Percentiles rank a stretch among this genome's conserved stretches.
These are phyloP conservation scores for Leucophenga montana DNA, from an alignment of 2,888 invertebrate species.

Conservation along the genomic window DNA sequence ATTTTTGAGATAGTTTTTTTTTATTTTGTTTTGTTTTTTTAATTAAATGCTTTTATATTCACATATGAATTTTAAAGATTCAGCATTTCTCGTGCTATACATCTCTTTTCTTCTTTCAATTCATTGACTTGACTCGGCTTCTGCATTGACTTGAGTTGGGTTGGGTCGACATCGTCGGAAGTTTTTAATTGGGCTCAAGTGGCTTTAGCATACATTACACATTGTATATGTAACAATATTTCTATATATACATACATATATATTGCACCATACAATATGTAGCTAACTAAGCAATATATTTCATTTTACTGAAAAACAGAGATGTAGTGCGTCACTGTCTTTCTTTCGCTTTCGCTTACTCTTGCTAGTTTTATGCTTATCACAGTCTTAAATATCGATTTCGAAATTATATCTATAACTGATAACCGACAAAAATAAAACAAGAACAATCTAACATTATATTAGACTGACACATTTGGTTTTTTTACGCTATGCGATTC, in stretches of 20 bases:
- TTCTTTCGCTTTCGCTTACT: not conserved
- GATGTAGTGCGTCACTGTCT: not conserved
- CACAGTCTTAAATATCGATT: conserved; percentile 25
- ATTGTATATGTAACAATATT: not conserved
- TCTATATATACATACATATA: not conserved
- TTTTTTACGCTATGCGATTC: not conserved
- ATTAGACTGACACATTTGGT: not conserved
- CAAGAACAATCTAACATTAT: not conserved
- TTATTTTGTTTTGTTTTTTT: not conserved
- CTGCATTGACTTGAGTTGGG: conserved; percentile 11
- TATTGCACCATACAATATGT: not conserved
- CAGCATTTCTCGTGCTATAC: not conserved
- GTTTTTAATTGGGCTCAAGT: conserved; percentile 27
- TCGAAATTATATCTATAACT: not conserved
- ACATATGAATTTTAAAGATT: not conserved
- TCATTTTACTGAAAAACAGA: too few relatives aligned
- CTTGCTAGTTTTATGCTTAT: too few relatives aligned
- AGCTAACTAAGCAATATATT: too few relatives aligned
- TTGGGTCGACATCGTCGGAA: conserved; percentile 21
- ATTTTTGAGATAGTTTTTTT: not conserved
- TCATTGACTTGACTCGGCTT: not conserved
- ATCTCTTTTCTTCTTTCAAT: not conserved
- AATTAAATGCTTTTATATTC: conserved; percentile 12
- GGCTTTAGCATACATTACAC: conserved; percentile 4
- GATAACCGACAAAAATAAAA: not conserved